phyloP scores from a whole-genome alignment of 2,797 vertebrate genomes.

The Pangasius larnaudii region DNA sequence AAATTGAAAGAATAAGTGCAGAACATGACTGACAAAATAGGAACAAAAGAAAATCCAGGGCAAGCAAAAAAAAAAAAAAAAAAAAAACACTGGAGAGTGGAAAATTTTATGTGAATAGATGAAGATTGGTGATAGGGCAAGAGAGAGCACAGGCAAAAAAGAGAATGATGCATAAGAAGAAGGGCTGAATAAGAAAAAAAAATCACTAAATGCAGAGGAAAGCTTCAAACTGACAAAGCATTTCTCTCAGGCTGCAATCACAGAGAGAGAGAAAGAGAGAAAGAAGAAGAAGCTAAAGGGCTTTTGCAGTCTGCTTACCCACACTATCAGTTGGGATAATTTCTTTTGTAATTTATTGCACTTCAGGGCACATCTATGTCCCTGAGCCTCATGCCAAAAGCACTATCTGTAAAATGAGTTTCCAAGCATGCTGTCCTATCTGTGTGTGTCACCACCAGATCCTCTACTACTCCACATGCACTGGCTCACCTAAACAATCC shows the following conservation, averaged over 20 bases:
- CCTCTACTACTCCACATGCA: neutral
- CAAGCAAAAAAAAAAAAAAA: constrained; percentile 27
- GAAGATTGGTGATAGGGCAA: constrained; percentile 8
- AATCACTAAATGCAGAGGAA: constrained; percentile 58
- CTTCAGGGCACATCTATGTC: constrained; percentile 35
- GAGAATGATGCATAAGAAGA: neutral
- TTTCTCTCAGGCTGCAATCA: constrained; percentile 59
- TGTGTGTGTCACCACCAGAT: constrained; percentile 43
- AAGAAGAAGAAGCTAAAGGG: constrained; percentile 15
- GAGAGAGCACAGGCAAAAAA: constrained; percentile 51
- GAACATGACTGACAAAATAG: constrained; percentile 19
- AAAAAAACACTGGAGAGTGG: neutral
- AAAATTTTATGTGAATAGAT: constrained; percentile 29
- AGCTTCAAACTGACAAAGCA: constrained; percentile 70
- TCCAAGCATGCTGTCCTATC: constrained; percentile 46
- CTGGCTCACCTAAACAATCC: neutral
- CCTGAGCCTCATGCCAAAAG: constrained; percentile 32
- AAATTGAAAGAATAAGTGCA: constrained; percentile 3
- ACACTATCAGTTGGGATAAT: constrained; percentile 61
- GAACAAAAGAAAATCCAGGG: constrained; percentile 36
- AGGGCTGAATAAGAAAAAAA: constrained; percentile 24
- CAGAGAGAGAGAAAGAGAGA: constrained; percentile 29
- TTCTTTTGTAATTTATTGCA: constrained; percentile 62
- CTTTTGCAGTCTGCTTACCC: constrained; percentile 56
- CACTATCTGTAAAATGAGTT: constrained; percentile 57